Base-by-base conservation (phyloP, 2,797 vertebrate genomes). In the Rhynchotus rufescens region DNA sequence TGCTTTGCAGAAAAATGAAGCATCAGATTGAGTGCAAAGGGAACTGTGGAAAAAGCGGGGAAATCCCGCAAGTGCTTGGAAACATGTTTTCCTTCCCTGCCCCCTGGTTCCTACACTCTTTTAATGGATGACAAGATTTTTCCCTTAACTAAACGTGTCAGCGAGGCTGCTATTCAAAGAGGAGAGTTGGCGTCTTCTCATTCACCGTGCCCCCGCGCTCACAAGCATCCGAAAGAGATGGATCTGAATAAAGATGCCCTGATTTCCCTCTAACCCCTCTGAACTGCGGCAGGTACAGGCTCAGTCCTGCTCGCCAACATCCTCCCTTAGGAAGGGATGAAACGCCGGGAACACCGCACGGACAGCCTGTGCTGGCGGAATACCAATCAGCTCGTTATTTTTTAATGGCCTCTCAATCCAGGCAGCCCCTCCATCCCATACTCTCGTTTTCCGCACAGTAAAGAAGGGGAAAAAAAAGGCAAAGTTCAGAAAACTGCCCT, bases 1-100 rank as follows among this genome's bases (percentile, higher is more conserved):
- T 89, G 82, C 72, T 51, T 86, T 51, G 20, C 32, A 80, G 80
- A 47, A 84, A 92, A 95, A 82, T 71, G 72, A 71, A 22, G 57
- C 38, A 65, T 16, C 71, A 52, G 83, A 36, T 60, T 0, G 0
- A 66, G 69, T 6, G 59, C 0, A 2, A 68, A 4, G 80, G 51
- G 56, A 62, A 86, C 15, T 2, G 65, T 78, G 92, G 62, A 89
- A 94, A 93, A 94, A 65, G 78, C 61, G 30, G 1, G 32, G 42
- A 84, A 68, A 86, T 34, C 34, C 26, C 61, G 77, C 9, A 51
- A 3, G 6, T 28, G 75, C 49, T 23, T 82, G 59, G 68, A 91
- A 92, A 91, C 72, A 22, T 1, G 22, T 28, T 57, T 25, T 9
- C 40, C 9, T 10, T 19, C 60, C 30, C 30, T 7, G 4, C 15